These are phyloP conservation scores for Epistrophe grossulariae DNA, from an alignment of 2,888 invertebrate genomes.

Conservation along the genomic window DNA sequence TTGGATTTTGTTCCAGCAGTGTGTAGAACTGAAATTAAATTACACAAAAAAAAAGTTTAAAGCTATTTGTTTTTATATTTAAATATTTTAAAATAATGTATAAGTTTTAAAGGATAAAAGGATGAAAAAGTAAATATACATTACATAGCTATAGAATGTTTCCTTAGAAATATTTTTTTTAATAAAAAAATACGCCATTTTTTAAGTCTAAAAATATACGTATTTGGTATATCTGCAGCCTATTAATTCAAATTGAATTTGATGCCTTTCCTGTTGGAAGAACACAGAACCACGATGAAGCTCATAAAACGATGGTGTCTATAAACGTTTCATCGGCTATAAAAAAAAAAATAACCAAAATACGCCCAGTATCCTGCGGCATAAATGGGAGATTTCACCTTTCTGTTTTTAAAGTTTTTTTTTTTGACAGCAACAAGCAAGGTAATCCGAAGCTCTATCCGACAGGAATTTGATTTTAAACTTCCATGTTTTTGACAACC, in stretches of 20 bases:
- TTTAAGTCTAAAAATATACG: slow-evolving; percentile 12
- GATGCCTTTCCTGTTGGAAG: slow-evolving; percentile 33
- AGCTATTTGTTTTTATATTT: not conserved
- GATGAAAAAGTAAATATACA: not conserved
- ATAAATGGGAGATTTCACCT: slow-evolving; percentile 45
- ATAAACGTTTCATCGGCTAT: slow-evolving; percentile 36
- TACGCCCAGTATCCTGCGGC: slow-evolving; percentile 66
- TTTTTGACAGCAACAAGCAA: slow-evolving; percentile 26
- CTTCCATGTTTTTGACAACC: slow-evolving; percentile 72
- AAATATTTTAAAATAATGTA: not conserved
- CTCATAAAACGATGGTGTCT: slow-evolving; percentile 35
- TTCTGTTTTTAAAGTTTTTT: slow-evolving; percentile 43
- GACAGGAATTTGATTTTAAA: slow-evolving; percentile 65
- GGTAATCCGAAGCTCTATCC: slow-evolving; percentile 43
- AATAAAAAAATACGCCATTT: not conserved
- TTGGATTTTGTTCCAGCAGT: slow-evolving; percentile 88
- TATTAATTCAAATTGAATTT: slow-evolving; percentile 60
- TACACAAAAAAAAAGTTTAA: slow-evolving; percentile 7
- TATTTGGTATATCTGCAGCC: not conserved
- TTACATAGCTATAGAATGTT: not conserved
- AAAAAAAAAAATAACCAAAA: slow-evolving; percentile 25
- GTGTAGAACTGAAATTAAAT: slow-evolving; percentile 90
- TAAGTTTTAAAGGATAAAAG: not conserved
- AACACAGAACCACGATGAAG: not conserved
- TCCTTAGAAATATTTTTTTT: slow-evolving; percentile 1